These are phyloP conservation scores for Aporophyla nigra DNA, from an alignment of 2,888 invertebrate genomes.

Conservation along the genomic window DNA sequence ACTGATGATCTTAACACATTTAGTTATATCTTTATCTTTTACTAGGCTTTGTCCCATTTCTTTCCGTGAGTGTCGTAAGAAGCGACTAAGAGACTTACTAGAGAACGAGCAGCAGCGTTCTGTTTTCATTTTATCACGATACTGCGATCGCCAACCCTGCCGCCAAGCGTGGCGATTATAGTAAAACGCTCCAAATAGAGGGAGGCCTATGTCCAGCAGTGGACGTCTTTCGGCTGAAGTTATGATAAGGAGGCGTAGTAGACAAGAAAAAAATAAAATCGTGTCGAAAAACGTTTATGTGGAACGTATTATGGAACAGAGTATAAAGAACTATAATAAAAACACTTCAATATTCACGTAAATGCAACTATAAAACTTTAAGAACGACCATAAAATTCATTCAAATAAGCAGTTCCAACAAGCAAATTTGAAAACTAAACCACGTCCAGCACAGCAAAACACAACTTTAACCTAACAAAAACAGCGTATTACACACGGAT, in stretches of 20 bases:
- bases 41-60: too few relatives aligned
- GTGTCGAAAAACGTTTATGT: background rate
- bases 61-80: too few relatives aligned
- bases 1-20: background rate
- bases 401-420: slow-evolving; percentile 12
- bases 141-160: too few relatives aligned
- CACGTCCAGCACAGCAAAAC: slow-evolving; percentile 4
- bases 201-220: too few relatives aligned
- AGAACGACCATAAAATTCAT: background rate
- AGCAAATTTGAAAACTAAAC: slow-evolving; percentile 18
- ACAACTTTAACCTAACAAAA: slow-evolving; percentile 24
- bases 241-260: too few relatives aligned
- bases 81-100: too few relatives aligned
- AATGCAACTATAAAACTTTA: background rate
- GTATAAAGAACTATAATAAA: background rate
- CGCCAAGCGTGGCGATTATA: too few relatives aligned
- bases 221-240: too few relatives aligned
- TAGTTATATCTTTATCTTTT: background rate
- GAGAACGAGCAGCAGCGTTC: too few relatives aligned
- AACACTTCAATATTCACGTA: background rate
- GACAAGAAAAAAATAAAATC: background rate
- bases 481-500: slow-evolving; percentile 37
- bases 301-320: background rate
- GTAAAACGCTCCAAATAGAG: too few relatives aligned
- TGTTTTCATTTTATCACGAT: too few relatives aligned